Base-by-base conservation (phyloP, 2,113 vertebrate species). In the Campylomormyrus numenius region DNA sequence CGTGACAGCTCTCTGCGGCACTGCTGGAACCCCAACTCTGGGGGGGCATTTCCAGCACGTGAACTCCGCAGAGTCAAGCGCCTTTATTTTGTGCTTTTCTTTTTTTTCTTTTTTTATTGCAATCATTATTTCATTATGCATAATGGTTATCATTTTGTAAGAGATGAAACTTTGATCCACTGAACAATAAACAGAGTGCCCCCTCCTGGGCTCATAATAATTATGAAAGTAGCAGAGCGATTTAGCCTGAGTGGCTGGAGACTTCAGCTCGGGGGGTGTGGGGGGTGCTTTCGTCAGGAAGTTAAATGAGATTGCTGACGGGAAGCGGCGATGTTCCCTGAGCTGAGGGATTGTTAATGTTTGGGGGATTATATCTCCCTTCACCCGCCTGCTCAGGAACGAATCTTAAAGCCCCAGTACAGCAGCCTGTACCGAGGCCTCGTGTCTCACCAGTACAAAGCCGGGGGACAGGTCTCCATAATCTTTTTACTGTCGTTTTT, bases 241-340 rank as follows among this genome's bases (percentile, higher is more conserved):
- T 95, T 94, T 94, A 94, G 89, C 93, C 93, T 93, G 94, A 93
- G 94, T 94, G 93, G 94, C 92, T 90, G 93, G 93, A 90, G 92
- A 94, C 93, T 95, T 95, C 95, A 95, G 92, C 94, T 92, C 91
- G 92, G 92, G 91, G 92, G 90, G 91, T 53, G 53, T 49, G 90
- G 90, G 89, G 83, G 87, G 19, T 62, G 27, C 74, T 89, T 89
- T 88, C 27, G 84, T 90, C 52, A 21, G 74, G 45, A 53, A 24
- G 50, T 52, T 88, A 88, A 53, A 83, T 74, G 92, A 93, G 93
- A 92, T 91, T 93, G 91, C 92, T 94, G 92, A 93, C 93, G 92
- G 93, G 92, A 94, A 89, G 93, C 17, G 17, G 77, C 31, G 15
- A 90, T 90, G 91, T 86, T 46, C 48, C 45, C 24, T 15, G 45